Base-by-base conservation (phyloP, 1,140 invertebrate species). In the Prorops nasuta region DNA sequence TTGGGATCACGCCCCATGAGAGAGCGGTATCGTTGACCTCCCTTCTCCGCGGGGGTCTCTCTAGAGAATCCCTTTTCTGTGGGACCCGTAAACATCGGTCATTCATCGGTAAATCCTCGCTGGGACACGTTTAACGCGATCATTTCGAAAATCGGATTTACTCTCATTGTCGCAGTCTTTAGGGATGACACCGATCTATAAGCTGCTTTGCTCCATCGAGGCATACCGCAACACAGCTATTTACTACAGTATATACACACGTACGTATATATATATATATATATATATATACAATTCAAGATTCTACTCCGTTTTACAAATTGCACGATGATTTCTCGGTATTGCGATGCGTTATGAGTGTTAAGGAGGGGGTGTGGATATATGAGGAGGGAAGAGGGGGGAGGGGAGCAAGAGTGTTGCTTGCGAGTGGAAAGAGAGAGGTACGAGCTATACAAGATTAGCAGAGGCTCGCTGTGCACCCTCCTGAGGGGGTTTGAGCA, bases 141-240 rank as follows among this genome's bases (percentile, higher is more conserved):
- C 63, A 69, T 63, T 62, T 60, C 49, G 45, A 58, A 71, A 69
- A 71, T 70, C 69, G 64, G 69, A 71, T 71, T 70, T 64, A 36
- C 35, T 12, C 39, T 55, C 45, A 69, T 69, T 71, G 64, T 69
- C 7, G 36, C 22, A 39, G 18, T 39, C n/a, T 58, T 44, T 62
- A 64, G 45, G 60, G 57, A 68, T 62, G 64, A 69, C 65, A 67
- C 58, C 65, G 57, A 61, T 53, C 57, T 51, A 56, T 61, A 60
- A 60, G 56, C 65, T 62, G 57, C 67, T 67, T 60, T 55, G 28
- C 43, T 50, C 48, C 42, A 54, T 43, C 61, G 63, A 67, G 64
- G 59, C 63, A 67, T 67, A 66, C 64, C 59, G 45, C 58, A 52
- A 59, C 45, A 59, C 24, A 39, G 32, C 19, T n/a, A n/a, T n/a